phyloP scores from a whole-genome alignment of 1,140 invertebrate genomes.

The Drosophila subpulchrella region DNA sequence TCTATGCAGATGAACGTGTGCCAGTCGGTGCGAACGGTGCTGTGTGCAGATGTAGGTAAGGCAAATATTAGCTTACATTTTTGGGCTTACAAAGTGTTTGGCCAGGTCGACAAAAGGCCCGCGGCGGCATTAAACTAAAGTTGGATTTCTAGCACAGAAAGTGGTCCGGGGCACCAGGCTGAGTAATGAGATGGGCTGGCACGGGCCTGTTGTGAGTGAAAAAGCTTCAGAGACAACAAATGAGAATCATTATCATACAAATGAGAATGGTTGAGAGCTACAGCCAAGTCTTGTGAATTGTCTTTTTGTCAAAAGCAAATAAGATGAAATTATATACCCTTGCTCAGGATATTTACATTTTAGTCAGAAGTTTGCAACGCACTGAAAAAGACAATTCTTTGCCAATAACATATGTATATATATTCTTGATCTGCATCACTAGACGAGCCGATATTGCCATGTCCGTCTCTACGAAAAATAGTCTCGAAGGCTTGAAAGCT shows the following conservation, averaged over 20 bases:
- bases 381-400: too few species aligned
- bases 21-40: conserved; percentile 6
- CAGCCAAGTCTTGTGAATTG: neutral
- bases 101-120: conserved; percentile 64
- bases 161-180: conserved; percentile 9
- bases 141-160: conserved; percentile 26
- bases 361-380: too few species aligned
- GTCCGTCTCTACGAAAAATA: too few species aligned
- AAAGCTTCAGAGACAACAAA: conserved; percentile 30
- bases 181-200: conserved; percentile 30
- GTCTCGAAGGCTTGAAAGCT: too few species aligned
- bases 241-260: conserved; percentile 47
- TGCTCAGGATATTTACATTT: too few species aligned
- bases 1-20: conserved; percentile 21
- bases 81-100: conserved; percentile 72
- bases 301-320: neutral
- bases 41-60: conserved; percentile 70
- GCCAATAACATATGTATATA: too few species aligned
- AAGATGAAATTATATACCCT: neutral
- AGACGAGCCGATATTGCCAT: too few species aligned
- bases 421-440: too few species aligned
- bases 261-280: conserved; percentile 16
- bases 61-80: conserved; percentile 81
- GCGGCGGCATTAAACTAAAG: conserved; percentile 71
- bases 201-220: conserved; percentile 17